Evolutionary conservation across 2,113 vertebrate species (phyloP).

Genomic region (Vulpes vulpes): DNA sequence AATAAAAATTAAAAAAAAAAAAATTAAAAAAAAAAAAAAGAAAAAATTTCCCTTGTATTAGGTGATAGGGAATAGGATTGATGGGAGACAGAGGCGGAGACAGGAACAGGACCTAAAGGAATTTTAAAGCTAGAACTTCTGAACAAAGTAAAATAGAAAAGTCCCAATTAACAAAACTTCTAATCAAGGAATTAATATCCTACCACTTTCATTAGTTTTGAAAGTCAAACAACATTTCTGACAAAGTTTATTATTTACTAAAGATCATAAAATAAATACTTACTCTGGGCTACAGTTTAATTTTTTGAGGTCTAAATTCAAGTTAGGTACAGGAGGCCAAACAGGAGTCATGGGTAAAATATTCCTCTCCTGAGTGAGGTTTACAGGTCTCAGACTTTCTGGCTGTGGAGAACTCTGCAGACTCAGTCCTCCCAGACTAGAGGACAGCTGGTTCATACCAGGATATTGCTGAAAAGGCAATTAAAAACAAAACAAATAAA

Average conservation of each 20-base stretch:
- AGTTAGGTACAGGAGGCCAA: conserved; percentile 94
- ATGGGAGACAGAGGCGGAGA: neutral
- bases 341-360: conserved; percentile 92
- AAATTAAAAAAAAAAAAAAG: neutral
- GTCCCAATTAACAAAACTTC: neutral
- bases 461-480: conserved; percentile 91
- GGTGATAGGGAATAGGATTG: neutral
- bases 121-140: neutral
- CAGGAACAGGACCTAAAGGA: neutral
- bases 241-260: neutral
- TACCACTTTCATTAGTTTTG: neutral
- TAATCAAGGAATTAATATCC: neutral
- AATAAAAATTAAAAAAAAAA: no score
- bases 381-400: conserved; percentile 94
- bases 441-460: conserved; percentile 93
- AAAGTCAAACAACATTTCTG: neutral
- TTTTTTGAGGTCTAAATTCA: conserved; percentile 95
- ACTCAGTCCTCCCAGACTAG: conserved; percentile 94
- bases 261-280: conserved; percentile 82
- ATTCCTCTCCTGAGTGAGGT: conserved; percentile 95
- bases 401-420: conserved; percentile 94
- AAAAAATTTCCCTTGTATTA: neutral
- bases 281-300: conserved; percentile 98
- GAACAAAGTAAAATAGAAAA: neutral
- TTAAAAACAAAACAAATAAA: conserved; percentile 1